These are phyloP conservation scores for Ginglymostoma cirratum DNA, from an alignment of 2,113 vertebrate species.

Conservation along the genomic window DNA sequence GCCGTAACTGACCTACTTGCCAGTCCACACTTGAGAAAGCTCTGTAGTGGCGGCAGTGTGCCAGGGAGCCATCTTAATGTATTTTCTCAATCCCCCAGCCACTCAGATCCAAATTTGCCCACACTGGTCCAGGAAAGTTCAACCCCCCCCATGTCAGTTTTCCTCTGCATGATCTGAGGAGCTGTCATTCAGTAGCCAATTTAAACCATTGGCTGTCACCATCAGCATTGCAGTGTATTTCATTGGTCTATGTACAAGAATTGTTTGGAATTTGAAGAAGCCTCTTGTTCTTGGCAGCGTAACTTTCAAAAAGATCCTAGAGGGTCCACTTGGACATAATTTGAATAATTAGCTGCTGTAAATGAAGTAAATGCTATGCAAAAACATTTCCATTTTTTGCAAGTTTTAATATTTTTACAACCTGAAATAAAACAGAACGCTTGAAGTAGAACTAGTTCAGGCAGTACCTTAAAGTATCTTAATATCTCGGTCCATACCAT, in stretches of 20 bases:
- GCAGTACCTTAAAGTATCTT: neutral
- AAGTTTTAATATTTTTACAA: too few species aligned
- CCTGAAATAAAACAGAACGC: neutral
- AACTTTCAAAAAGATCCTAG: neutral
- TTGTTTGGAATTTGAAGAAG: neutral
- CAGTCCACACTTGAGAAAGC: neutral
- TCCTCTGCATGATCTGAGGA: neutral
- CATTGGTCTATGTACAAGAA: neutral
- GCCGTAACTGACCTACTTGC: neutral
- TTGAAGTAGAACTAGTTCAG: neutral
- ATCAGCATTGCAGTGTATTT: neutral
- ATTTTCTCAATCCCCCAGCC: neutral
- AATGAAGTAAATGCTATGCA: neutral
- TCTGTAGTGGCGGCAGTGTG: neutral
- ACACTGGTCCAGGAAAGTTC: neutral
- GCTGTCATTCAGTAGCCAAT: neutral
- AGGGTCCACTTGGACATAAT: neutral
- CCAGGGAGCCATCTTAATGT: neutral
- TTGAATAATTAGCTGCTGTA: neutral
- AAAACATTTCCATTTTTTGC: neutral
- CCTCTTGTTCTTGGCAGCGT: neutral
- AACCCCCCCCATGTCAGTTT: neutral
- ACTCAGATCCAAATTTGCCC: neutral
- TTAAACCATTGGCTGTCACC: neutral
- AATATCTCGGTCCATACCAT: neutral